Conservation (phyloP, 2,888 invertebrate species). For the Lycaena phlaeas region DNA sequence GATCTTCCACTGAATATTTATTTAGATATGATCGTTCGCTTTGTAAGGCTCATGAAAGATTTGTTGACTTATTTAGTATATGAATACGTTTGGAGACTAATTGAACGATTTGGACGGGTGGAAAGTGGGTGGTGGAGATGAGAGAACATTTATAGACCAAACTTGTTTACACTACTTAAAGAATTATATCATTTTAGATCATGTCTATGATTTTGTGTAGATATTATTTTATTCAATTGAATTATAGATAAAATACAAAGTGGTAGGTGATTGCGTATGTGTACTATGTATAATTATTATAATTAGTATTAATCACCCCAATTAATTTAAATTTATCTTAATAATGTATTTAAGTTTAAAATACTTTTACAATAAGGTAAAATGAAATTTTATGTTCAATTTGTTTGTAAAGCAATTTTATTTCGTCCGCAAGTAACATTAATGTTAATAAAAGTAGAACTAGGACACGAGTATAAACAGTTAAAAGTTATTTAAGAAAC, state of each 20-base stretch:
- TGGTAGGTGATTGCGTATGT: too few species aligned
- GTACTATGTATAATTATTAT: too few species aligned
- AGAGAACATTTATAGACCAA: constrained; percentile 39
- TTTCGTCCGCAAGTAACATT: constrained; percentile 2
- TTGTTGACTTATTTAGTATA: constrained; percentile 27
- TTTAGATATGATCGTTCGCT: constrained; percentile 20
- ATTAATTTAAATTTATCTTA: too few species aligned
- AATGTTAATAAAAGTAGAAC: constrained; percentile 20
- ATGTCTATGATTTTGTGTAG: constrained; percentile 36
- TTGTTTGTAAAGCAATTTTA: constrained; percentile 5
- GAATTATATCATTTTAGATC: constrained; percentile 55
- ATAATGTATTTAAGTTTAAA: too few species aligned
- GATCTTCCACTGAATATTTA: constrained; percentile 37
- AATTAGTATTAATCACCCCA: too few species aligned
- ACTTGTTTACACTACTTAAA: constrained; percentile 66
- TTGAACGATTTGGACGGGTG: constrained; percentile 31
- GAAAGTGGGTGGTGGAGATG: constrained; percentile 31
- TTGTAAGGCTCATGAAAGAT: constrained; percentile 22
- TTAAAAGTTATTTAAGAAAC: constrained; percentile 52
- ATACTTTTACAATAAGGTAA: too few species aligned
- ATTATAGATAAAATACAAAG: too few species aligned
- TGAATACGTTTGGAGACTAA: constrained; percentile 36
- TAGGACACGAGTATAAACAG: constrained; percentile 29
- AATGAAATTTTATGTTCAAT: constrained; percentile 3
- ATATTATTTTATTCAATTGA: too few species aligned